phyloP scores from a whole-genome alignment of 2,113 vertebrate genomes.

The Cavia aperea region DNA sequence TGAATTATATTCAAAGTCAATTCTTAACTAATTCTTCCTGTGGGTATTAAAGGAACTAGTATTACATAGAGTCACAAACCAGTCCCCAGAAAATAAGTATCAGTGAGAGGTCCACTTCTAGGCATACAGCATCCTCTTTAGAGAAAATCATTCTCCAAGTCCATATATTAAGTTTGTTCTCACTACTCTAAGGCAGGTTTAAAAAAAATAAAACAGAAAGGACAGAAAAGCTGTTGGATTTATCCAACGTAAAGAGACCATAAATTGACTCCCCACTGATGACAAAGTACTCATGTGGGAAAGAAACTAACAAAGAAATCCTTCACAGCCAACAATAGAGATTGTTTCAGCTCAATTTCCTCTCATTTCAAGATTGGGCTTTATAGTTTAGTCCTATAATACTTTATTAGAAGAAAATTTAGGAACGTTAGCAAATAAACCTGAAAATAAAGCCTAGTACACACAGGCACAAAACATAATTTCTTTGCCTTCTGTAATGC shows the following conservation, averaged over 20 bases:
- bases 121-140: conserved; percentile 58
- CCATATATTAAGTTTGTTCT: conserved; percentile 44
- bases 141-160: conserved; percentile 54
- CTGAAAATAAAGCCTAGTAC: background rate
- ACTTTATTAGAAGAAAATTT: conserved; percentile 37
- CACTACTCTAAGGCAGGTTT: background rate
- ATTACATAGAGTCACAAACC: conserved; percentile 53
- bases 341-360: conserved; percentile 1
- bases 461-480: background rate
- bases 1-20: conserved; percentile 64
- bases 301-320: background rate
- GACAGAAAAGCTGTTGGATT: conserved; percentile 23
- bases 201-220: conserved; percentile 17
- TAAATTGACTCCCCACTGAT: conserved; percentile 37
- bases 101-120: conserved; percentile 47
- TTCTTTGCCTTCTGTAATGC: background rate
- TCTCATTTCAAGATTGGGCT: background rate
- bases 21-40: conserved; percentile 69
- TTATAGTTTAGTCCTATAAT: conserved; percentile 7
- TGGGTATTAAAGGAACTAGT: conserved; percentile 63
- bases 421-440: background rate
- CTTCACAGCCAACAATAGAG: background rate
- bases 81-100: conserved; percentile 55
- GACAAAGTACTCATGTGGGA: background rate
- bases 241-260: conserved; percentile 50